Conservation (phyloP, 1,140 invertebrate species). For the Agraylea sexmaculata region DNA sequence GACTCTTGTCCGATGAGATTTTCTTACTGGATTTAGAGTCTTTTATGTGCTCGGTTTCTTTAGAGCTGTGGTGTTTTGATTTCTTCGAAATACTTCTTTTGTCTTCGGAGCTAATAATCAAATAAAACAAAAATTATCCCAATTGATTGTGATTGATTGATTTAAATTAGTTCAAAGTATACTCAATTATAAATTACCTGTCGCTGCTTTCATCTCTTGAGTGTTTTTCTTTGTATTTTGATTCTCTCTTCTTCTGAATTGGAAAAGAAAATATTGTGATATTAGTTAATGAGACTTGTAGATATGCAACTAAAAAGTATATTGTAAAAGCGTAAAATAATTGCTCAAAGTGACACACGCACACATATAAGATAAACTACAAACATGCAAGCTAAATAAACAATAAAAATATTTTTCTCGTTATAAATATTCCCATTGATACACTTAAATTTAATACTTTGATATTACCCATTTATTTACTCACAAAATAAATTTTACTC, state of each 20-base stretch:
- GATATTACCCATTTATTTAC: too few relatives aligned
- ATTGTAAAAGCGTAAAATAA: slow-evolving; percentile 1
- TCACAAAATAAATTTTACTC: too few relatives aligned
- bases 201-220: slow-evolving; percentile 33
- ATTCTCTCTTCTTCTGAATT: slow-evolving; percentile 41
- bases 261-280: slow-evolving; percentile 19
- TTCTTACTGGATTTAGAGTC: slow-evolving; percentile 9
- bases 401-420: neutral
- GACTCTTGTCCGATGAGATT: too few relatives aligned
- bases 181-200: slow-evolving; percentile 31
- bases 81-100: slow-evolving; percentile 17
- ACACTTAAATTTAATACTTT: neutral
- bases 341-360: slow-evolving; percentile 11
- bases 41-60: slow-evolving; percentile 10
- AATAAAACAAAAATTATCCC: slow-evolving; percentile 7
- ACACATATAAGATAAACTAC: slow-evolving; percentile 9
- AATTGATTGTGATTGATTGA: too few relatives aligned
- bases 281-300: slow-evolving; percentile 4
- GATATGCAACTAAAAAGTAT: slow-evolving; percentile 5
- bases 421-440: neutral
- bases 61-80: slow-evolving; percentile 15
- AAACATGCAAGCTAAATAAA: slow-evolving; percentile 5
- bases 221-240: slow-evolving; percentile 36
- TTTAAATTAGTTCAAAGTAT: too few relatives aligned
- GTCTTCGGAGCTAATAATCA: slow-evolving; percentile 19